Percentiles rank a stretch among this genome's conserved stretches.
Conservation (phyloP, 2,113 vertebrate species). For the Syrmaticus mikado region DNA sequence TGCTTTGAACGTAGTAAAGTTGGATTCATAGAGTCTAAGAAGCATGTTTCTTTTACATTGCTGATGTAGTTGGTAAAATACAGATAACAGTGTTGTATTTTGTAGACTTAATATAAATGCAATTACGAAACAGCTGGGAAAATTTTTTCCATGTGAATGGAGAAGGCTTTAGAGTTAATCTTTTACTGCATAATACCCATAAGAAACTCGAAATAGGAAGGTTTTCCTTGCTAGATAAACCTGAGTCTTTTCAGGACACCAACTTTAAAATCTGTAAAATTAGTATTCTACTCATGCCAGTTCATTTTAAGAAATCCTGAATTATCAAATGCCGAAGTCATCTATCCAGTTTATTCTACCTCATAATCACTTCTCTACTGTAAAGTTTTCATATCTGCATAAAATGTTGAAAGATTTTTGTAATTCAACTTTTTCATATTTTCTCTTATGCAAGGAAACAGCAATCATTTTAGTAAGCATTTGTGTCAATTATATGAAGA, state of each 20-base stretch:
- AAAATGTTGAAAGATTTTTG: conserved; percentile 1
- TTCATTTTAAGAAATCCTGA: not conserved
- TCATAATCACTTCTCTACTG: conserved; percentile 3
- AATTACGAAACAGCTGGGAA: not conserved
- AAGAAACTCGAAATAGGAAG: not conserved
- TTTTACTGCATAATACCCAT: not conserved
- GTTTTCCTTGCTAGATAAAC: not conserved
- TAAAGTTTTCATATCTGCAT: conserved; percentile 10
- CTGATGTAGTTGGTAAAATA: not conserved
- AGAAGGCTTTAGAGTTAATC: not conserved
- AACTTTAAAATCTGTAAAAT: not conserved
- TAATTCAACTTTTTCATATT: not conserved
- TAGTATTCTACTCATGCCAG: not conserved
- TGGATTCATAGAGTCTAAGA: not conserved
- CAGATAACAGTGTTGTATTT: rapidly evolving
- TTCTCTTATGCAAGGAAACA: not conserved
- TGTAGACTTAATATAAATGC: not conserved
- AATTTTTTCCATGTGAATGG: rapidly evolving
- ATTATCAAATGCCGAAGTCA: not conserved
- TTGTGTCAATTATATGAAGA: not conserved
- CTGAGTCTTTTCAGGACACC: not conserved
- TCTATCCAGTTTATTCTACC: not conserved
- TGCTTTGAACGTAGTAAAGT: not conserved
- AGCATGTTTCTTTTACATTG: not conserved
- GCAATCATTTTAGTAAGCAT: not conserved